Conservation (phyloP, 35 echinoderm and acorn worm species). For the Strongylocentrotus purpuratus region DNA sequence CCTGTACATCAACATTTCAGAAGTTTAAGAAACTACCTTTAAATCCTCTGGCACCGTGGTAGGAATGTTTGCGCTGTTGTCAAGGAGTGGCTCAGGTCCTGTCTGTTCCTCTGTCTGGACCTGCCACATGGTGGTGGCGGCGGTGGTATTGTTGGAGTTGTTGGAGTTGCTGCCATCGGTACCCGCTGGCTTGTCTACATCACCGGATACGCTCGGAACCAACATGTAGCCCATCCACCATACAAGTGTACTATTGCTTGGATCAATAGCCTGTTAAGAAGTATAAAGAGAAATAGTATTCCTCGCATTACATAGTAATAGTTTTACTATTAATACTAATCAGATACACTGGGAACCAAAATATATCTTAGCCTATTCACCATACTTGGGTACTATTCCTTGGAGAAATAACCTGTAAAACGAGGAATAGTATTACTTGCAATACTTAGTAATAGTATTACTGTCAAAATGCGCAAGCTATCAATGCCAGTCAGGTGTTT, state of each 20-base stretch:
- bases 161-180: slow-evolving; percentile 4
- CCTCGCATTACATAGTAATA: too few species aligned
- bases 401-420: too few species aligned
- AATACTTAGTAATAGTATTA: too few species aligned
- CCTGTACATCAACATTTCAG: not conserved
- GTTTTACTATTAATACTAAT: too few species aligned
- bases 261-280: not conserved
- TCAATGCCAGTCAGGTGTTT: too few species aligned
- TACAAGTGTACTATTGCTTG: slow-evolving; percentile 7
- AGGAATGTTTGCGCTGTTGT: slow-evolving; percentile 44
- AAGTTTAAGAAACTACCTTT: not conserved
- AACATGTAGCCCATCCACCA: slow-evolving; percentile 39
- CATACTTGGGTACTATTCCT: too few species aligned
- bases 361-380: too few species aligned
- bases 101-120: slow-evolving; percentile 39
- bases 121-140: slow-evolving; percentile 1
- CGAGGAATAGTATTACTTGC: too few species aligned
- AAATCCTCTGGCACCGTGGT: slow-evolving; percentile 38
- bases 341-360: too few species aligned
- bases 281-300: not conserved
- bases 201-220: not conserved
- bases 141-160: slow-evolving; percentile 15
- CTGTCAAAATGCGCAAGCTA: too few species aligned
- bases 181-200: not conserved
- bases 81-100: slow-evolving; percentile 26